Conservation (phyloP, 2,888 invertebrate genomes). For the Volucella inflata region DNA sequence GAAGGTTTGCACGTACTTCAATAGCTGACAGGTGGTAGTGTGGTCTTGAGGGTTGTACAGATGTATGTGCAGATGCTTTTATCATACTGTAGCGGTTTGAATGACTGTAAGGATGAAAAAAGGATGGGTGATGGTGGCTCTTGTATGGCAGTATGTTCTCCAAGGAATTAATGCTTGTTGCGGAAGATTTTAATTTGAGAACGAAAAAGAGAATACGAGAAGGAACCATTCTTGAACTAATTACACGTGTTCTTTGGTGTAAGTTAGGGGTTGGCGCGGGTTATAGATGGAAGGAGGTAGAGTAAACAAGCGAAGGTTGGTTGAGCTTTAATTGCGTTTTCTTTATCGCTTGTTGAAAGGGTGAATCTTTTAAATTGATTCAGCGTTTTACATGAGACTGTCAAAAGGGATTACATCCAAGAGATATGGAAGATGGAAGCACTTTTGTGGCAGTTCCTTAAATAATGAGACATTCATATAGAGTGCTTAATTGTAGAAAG, state of each 20-base stretch:
- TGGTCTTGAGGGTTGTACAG: constrained; percentile 33
- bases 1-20: constrained; percentile 41
- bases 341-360: constrained; percentile 57
- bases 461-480: constrained; percentile 57
- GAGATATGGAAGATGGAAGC: constrained; percentile 7
- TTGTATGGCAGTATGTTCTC: background rate
- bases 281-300: background rate
- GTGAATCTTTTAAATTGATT: constrained; percentile 71
- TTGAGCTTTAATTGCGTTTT: constrained; percentile 68
- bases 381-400: constrained; percentile 45
- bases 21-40: constrained; percentile 73
- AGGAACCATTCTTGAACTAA: constrained; percentile 69
- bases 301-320: constrained; percentile 42
- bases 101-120: constrained; percentile 12
- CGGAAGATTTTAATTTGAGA: constrained; percentile 72
- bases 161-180: constrained; percentile 70
- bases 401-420: constrained; percentile 23
- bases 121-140: background rate
- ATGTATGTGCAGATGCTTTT: constrained; percentile 40
- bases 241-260: constrained; percentile 67
- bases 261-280: background rate
- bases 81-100: constrained; percentile 47
- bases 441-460: constrained; percentile 51
- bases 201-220: constrained; percentile 63
- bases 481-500: constrained; percentile 30